A percentile compares a stretch with the other conserved stretches of the same genome.
Conservation (phyloP, 2,888 invertebrate species). For the Trachelus troglodyta region DNA sequence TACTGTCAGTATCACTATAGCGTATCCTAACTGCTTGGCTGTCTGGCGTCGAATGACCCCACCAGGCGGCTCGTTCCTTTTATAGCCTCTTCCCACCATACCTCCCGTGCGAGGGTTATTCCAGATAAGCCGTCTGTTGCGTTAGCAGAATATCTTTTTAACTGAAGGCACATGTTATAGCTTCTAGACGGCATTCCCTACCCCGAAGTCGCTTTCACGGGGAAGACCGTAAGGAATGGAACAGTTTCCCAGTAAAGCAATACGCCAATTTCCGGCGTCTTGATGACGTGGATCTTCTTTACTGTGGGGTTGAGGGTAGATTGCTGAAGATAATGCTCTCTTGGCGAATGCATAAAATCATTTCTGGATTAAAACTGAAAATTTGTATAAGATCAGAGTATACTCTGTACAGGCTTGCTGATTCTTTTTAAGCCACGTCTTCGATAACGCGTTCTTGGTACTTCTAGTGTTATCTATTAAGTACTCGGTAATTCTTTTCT, state of each 20-base stretch:
- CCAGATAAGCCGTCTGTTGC: constrained; percentile 29
- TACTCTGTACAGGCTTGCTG: not conserved
- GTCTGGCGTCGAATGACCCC: constrained; percentile 7
- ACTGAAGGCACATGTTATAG: not conserved
- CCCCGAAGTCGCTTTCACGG: not conserved
- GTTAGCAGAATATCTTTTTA: not conserved
- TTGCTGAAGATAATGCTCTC: not conserved
- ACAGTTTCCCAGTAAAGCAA: not conserved
- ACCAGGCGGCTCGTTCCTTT: not conserved
- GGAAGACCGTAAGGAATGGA: not conserved
- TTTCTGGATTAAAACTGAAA: not conserved
- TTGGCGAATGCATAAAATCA: not conserved
- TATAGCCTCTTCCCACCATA: not conserved
- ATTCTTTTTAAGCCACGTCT: not conserved
- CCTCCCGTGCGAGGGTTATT: constrained; percentile 29
- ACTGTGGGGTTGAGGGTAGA: not conserved
- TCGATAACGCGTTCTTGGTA: not conserved
- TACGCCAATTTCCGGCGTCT: not conserved
- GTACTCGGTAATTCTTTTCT: not conserved
- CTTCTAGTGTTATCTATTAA: not conserved
- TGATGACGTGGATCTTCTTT: not conserved
- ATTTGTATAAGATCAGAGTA: not conserved
- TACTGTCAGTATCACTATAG: not conserved
- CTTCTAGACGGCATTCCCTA: not conserved
- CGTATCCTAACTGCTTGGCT: not conserved